These are phyloP conservation scores for Eumerus sabulonum DNA, from an alignment of 2,888 invertebrate genomes.

Conservation along the genomic window DNA sequence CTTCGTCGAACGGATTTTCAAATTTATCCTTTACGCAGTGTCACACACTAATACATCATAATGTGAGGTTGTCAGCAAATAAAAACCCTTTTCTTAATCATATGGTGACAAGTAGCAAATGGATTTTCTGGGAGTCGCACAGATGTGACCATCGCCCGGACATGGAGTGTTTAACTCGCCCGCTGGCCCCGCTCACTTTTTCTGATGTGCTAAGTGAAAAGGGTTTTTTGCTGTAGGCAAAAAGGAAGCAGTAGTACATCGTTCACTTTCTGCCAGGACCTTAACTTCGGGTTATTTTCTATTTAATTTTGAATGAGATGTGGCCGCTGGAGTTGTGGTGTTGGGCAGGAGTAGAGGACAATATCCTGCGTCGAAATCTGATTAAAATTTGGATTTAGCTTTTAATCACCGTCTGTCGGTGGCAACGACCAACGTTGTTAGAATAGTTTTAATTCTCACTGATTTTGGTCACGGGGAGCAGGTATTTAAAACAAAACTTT, in stretches of 20 bases:
- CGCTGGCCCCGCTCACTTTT: neutral
- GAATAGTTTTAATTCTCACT: too few species aligned
- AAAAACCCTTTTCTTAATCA: slow-evolving; percentile 72
- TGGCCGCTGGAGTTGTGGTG: slow-evolving; percentile 23
- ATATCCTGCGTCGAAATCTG: slow-evolving; percentile 51
- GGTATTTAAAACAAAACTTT: too few species aligned
- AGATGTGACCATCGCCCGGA: slow-evolving; percentile 65
- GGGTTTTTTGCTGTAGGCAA: slow-evolving; percentile 51
- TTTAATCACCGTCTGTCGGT: slow-evolving; percentile 43
- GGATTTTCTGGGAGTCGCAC: slow-evolving; percentile 71
- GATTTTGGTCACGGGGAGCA: too few species aligned
- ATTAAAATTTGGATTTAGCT: slow-evolving; percentile 59
- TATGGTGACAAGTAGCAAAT: slow-evolving; percentile 72
- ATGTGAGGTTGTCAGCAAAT: slow-evolving; percentile 71
- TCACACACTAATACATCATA: slow-evolving; percentile 70
- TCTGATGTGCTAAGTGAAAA: slow-evolving; percentile 16
- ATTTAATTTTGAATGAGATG: slow-evolving; percentile 58
- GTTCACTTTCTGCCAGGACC: slow-evolving; percentile 32
- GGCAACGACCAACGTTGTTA: neutral
- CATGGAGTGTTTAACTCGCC: slow-evolving; percentile 60
- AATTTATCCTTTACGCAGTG: slow-evolving; percentile 49
- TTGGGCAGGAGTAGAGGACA: slow-evolving; percentile 10
- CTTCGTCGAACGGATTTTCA: slow-evolving; percentile 58
- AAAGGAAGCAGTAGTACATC: slow-evolving; percentile 42
- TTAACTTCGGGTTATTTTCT: slow-evolving; percentile 55